Evolutionary conservation across 2,888 invertebrate species (phyloP).

Genomic region (Tetheella fluctuosa): DNA sequence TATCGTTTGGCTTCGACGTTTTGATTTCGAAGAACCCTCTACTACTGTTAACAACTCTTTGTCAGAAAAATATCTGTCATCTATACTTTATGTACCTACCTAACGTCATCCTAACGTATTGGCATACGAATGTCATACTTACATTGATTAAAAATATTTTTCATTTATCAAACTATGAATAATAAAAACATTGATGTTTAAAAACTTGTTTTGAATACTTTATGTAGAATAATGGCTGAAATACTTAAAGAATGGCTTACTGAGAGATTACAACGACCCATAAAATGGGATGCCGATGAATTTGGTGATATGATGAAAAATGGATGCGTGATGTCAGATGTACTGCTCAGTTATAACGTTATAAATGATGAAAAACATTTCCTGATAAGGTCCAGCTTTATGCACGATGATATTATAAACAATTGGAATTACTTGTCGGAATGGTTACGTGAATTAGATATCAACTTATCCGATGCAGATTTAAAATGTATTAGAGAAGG

Average conservation of each 20-base stretch:
- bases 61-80: too few species aligned
- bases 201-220: neutral
- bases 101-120: too few species aligned
- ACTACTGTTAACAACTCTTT: too few species aligned
- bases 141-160: neutral
- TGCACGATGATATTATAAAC: conserved; percentile 67
- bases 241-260: conserved; percentile 85
- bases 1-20: too few species aligned
- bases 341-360: conserved; percentile 84
- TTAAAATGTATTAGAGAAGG: conserved; percentile 77
- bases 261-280: conserved; percentile 79
- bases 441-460: conserved; percentile 81
- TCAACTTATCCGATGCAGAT: conserved; percentile 71
- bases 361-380: conserved; percentile 83
- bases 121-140: neutral
- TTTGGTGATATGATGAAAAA: conserved; percentile 84
- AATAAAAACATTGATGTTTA: neutral
- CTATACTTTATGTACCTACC: too few species aligned
- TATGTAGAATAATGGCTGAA: conserved; percentile 76
- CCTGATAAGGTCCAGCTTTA: conserved; percentile 68
- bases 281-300: conserved; percentile 80
- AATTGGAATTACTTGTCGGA: conserved; percentile 80
- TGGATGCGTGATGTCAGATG: conserved; percentile 81
- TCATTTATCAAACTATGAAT: too few species aligned
- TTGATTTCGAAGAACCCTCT: too few species aligned